phyloP scores from a whole-genome alignment of 2,113 vertebrate species.

The Asarcornis scutulata region DNA sequence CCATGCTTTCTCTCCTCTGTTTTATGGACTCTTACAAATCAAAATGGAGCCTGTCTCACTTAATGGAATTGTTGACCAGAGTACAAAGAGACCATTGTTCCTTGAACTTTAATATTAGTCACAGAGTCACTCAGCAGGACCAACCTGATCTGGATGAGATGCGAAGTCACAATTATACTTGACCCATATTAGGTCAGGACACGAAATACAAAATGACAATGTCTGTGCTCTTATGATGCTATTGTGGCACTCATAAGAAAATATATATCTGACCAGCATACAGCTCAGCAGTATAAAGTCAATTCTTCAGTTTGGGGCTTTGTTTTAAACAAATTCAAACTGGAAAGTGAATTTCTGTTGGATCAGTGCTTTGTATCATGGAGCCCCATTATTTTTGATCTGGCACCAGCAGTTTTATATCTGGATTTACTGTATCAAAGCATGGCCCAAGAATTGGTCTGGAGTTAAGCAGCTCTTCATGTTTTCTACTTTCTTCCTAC shows the following conservation, averaged over 20 bases:
- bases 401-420: not conserved
- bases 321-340: not conserved
- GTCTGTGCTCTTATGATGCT: not conserved
- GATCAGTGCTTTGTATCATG: not conserved
- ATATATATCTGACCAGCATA: not conserved
- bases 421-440: not conserved
- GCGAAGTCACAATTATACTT: not conserved
- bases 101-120: not conserved
- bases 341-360: not conserved
- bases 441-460: not conserved
- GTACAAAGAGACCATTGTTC: not conserved
- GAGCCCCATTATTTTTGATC: not conserved
- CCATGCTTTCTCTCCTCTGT: not conserved
- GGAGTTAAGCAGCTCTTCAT: not conserved
- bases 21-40: not conserved
- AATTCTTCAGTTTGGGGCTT: not conserved
- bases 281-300: not conserved
- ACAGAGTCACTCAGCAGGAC: slow-evolving; percentile 4
- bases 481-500: not conserved
- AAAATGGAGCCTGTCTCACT: not conserved
- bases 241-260: not conserved
- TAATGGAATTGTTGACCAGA: not conserved
- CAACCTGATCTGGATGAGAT: not conserved
- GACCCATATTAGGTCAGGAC: slow-evolving; percentile 6
- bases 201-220: not conserved